These are phyloP conservation scores for Lepilemur ruficaudatus DNA, from an alignment of 2,797 vertebrate species.

Conservation along the genomic window DNA sequence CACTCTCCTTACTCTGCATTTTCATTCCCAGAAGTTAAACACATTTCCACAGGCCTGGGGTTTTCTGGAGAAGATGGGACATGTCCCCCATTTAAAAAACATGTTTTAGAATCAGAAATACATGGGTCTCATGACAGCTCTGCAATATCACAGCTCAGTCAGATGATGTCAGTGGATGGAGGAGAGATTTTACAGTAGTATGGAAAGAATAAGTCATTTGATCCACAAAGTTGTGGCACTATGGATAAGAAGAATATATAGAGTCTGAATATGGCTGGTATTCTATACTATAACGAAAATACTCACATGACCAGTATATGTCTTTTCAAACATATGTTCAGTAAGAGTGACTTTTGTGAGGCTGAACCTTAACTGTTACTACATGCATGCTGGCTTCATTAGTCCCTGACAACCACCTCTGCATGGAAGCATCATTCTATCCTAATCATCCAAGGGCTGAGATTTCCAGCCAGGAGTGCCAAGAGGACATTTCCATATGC, in stretches of 20 bases:
- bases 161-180: background rate
- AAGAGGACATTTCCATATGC: background rate
- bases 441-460: background rate
- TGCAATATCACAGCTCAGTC: background rate
- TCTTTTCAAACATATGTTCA: background rate
- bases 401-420: background rate
- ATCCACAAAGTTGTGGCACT: background rate
- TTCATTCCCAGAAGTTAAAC: background rate
- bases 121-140: background rate
- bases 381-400: fast-evolving
- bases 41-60: background rate
- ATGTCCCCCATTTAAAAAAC: background rate
- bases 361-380: background rate
- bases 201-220: background rate
- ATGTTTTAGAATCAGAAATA: background rate
- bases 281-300: background rate
- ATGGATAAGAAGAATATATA: background rate
- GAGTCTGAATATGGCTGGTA: background rate
- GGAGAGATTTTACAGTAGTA: background rate
- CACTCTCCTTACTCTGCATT: background rate
- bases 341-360: no score
- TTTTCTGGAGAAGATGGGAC: background rate
- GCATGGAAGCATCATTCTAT: background rate
- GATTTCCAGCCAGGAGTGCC: background rate
- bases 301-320: fast-evolving